Conservation (phyloP, 1,140 invertebrate genomes). For the Drosophila mojavensis region DNA sequence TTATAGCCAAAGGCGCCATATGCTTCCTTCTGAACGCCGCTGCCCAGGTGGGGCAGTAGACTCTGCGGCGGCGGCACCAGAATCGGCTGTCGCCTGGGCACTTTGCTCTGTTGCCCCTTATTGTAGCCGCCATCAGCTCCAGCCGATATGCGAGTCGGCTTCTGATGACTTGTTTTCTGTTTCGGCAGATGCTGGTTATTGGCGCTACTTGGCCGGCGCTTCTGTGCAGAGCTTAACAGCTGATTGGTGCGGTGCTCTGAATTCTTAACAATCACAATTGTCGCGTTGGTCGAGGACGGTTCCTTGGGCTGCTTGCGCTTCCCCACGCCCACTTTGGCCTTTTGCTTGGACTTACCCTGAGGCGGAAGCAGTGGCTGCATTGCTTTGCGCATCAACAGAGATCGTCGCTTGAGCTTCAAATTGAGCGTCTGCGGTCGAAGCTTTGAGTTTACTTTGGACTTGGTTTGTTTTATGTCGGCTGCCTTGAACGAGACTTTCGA, state of each 20-base stretch:
- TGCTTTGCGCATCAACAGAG: neutral
- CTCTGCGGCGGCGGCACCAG: neutral
- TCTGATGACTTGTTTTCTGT: neutral
- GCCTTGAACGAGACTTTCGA: neutral
- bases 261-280: neutral
- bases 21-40: neutral
- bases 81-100: neutral
- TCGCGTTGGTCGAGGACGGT: neutral
- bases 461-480: neutral
- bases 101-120: neutral
- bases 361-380: neutral
- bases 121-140: neutral
- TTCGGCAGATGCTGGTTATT: neutral
- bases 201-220: neutral
- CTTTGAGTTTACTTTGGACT: neutral
- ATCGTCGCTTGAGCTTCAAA: neutral
- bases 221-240: neutral
- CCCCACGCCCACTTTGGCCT: neutral
- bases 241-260: neutral
- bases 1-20: neutral
- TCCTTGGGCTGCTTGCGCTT: neutral
- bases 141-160: neutral
- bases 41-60: neutral
- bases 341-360: neutral
- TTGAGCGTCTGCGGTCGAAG: neutral